A percentile compares a stretch with the other conserved stretches of the same genome.
These are phyloP conservation scores for Drosophila diplacantha DNA, from an alignment of 2,888 invertebrate genomes.

Conservation along the genomic window DNA sequence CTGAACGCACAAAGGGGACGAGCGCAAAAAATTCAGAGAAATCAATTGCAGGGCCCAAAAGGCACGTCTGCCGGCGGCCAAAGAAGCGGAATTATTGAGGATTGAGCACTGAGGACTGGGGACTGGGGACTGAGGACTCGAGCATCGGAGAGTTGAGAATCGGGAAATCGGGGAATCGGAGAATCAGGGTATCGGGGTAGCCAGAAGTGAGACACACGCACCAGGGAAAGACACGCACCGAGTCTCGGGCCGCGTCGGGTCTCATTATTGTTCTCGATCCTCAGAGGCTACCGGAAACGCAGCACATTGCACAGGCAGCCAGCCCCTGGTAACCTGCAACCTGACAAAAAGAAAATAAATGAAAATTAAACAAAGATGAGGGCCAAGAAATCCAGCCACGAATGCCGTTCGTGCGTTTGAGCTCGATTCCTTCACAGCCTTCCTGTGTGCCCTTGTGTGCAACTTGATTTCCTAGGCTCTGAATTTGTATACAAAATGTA, in stretches of 20 bases:
- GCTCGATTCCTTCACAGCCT: conserved; percentile 10
- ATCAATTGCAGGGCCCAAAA: conserved; percentile 67
- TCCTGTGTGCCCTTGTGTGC: background rate
- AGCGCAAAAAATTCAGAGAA: conserved; percentile 69
- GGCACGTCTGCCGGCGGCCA: conserved; percentile 54
- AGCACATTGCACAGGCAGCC: conserved; percentile 58
- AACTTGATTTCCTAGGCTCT: conserved; percentile 2
- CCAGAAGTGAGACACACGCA: conserved; percentile 56
- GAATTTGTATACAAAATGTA: background rate
- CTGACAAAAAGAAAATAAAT: background rate
- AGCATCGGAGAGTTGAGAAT: background rate
- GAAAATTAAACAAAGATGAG: background rate
- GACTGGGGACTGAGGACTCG: background rate
- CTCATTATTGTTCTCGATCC: conserved; percentile 37
- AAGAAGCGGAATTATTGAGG: conserved; percentile 7
- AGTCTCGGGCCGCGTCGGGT: conserved; percentile 15
- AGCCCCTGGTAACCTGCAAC: conserved; percentile 1
- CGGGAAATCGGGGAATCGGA: background rate
- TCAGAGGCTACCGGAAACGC: conserved; percentile 65
- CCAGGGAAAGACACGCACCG: conserved; percentile 59
- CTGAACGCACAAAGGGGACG: conserved; percentile 57
- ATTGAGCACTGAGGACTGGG: background rate
- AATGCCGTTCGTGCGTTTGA: conserved; percentile 31
- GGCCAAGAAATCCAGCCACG: conserved; percentile 14
- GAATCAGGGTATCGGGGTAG: background rate